These are phyloP conservation scores for Chromobotia macracanthus DNA, from an alignment of 2,797 vertebrate species.

Conservation along the genomic window DNA sequence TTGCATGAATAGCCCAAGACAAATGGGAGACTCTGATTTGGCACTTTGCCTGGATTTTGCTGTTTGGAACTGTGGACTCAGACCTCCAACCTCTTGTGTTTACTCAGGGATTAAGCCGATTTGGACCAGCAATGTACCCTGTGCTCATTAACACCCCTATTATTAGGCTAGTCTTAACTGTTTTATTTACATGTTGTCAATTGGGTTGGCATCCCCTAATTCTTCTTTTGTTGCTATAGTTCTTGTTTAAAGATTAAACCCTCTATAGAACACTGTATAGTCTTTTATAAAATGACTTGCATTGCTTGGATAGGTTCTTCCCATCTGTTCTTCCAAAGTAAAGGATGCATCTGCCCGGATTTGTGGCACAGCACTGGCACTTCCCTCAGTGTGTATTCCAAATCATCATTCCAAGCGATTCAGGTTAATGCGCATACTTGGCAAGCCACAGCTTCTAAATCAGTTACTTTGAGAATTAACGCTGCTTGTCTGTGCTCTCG, in stretches of 20 bases:
- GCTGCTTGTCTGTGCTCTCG: constrained; percentile 38
- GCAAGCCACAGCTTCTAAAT: constrained; percentile 21
- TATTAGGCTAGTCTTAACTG: constrained; percentile 33
- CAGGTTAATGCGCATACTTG: constrained; percentile 47
- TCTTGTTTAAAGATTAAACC: constrained; percentile 14
- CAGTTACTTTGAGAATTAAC: constrained; percentile 41
- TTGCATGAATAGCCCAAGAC: constrained; percentile 42
- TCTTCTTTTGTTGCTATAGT: constrained; percentile 20
- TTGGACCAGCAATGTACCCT: constrained; percentile 28
- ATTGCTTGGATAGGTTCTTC: constrained; percentile 43
- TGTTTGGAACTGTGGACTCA: constrained; percentile 21
- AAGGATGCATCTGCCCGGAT: constrained; percentile 33
- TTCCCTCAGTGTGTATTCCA: constrained; percentile 29
- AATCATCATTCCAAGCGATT: constrained; percentile 13
- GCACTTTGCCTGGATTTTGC: constrained; percentile 10
- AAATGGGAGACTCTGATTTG: constrained; percentile 16
- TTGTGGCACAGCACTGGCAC: constrained; percentile 38
- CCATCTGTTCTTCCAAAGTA: constrained; percentile 48
- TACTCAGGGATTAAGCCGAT: constrained; percentile 53
- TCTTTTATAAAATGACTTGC: constrained; percentile 36
- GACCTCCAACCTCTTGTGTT: constrained; percentile 43
- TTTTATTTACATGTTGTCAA: constrained; percentile 21
- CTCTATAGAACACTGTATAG: constrained; percentile 7
- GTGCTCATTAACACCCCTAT: constrained; percentile 45
- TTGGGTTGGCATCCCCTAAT: neutral